Evolutionary conservation across 1,140 invertebrate genomes (phyloP).

Genomic region (Drosophila nigrodunni): DNA sequence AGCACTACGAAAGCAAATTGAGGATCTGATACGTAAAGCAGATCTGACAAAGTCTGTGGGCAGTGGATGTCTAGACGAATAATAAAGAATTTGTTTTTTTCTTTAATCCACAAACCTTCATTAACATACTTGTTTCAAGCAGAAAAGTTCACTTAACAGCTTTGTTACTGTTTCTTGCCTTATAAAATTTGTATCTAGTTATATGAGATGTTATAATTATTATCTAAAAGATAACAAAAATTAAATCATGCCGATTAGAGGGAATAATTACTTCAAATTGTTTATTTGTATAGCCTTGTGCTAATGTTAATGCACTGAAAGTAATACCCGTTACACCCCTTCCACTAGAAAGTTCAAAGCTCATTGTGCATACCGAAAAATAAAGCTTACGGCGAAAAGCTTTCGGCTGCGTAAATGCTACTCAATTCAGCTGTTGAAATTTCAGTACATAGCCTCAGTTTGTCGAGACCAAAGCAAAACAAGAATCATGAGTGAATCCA

Average conservation of each 20-base stretch:
- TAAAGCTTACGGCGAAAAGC: slow-evolving; percentile 45
- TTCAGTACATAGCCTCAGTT: slow-evolving; percentile 34
- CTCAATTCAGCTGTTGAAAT: slow-evolving; percentile 20
- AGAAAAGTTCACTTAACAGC: neutral
- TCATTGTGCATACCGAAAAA: slow-evolving; percentile 12
- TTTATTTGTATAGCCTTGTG: neutral
- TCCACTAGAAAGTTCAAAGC: slow-evolving; percentile 41
- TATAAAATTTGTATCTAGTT: neutral
- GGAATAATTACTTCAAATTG: slow-evolving; percentile 12
- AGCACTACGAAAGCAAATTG: slow-evolving; percentile 66
- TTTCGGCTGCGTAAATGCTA: slow-evolving; percentile 30
- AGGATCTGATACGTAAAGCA: slow-evolving; percentile 69
- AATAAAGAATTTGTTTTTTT: too few species aligned
- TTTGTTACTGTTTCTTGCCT: neutral
- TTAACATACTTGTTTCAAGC: neutral
- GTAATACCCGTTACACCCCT: slow-evolving; percentile 1
- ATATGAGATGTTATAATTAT: neutral
- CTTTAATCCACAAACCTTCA: too few species aligned
- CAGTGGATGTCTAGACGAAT: slow-evolving; percentile 16
- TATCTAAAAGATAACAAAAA: neutral
- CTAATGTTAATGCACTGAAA: slow-evolving; percentile 5
- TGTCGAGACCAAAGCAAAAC: slow-evolving; percentile 24
- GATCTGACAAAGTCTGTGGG: slow-evolving; percentile 70
- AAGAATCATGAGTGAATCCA: slow-evolving; percentile 59
- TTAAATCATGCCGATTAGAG: slow-evolving; percentile 9